phyloP scores from a whole-genome alignment of 2,797 vertebrate species.

The Okamejei kenojei region DNA sequence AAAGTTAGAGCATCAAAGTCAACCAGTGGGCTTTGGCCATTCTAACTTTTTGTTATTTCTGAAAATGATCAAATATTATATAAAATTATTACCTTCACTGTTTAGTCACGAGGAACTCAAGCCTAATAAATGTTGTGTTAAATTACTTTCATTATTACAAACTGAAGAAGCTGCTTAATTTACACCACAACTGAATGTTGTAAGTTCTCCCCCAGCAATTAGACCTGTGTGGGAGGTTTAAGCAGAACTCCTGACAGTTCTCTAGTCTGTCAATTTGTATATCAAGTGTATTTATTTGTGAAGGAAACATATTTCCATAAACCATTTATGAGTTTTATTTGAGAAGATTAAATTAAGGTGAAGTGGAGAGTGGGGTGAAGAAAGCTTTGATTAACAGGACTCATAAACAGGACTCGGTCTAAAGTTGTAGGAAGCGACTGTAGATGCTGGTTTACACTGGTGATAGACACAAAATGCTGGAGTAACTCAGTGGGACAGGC shows the following conservation, averaged over 20 bases:
- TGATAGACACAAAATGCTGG: too few species aligned
- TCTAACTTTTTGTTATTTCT: background rate
- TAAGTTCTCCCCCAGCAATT: background rate
- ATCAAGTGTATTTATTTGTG: background rate
- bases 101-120: background rate
- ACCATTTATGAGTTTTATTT: background rate
- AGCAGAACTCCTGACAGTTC: background rate
- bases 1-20: background rate
- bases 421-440: background rate
- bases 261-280: background rate
- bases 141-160: background rate
- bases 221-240: background rate
- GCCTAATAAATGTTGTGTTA: background rate
- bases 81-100: background rate
- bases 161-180: background rate
- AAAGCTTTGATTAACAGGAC: background rate
- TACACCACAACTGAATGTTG: background rate
- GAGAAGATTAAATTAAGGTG: background rate
- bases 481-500: too few species aligned
- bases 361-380: background rate
- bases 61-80: background rate
- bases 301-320: background rate
- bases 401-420: background rate
- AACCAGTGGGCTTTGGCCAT: background rate
- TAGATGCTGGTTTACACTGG: too few species aligned